Percentiles rank a stretch among this genome's conserved stretches.
Evolutionary conservation across 2,797 vertebrate species (phyloP).

Genomic region (Nannoperca obscura): DNA sequence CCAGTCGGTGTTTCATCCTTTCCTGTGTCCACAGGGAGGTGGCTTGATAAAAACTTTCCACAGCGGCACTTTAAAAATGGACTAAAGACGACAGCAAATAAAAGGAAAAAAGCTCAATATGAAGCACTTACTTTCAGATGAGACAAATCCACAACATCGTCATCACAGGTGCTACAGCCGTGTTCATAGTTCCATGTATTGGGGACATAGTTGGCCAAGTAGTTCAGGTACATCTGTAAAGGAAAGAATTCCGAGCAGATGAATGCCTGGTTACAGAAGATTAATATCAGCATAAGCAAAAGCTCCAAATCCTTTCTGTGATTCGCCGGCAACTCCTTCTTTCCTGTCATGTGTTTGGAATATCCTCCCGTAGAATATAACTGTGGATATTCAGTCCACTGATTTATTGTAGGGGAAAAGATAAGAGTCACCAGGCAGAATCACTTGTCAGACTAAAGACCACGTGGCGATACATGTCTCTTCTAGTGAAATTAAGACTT

Average conservation of each 20-base stretch:
- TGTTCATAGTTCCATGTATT: conserved; percentile 94
- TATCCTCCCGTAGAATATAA: neutral
- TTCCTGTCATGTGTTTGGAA: conserved; percentile 1
- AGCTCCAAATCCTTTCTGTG: neutral
- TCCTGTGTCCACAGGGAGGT: conserved; percentile 36
- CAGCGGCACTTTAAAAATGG: conserved; percentile 32
- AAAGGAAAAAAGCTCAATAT: conserved; percentile 40
- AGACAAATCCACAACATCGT: conserved; percentile 89
- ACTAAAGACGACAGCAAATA: conserved; percentile 31
- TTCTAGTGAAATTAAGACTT: conserved; percentile 28
- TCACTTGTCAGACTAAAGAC: conserved; percentile 33
- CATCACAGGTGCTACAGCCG: conserved; percentile 91
- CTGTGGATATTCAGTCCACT: neutral
- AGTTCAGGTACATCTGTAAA: conserved; percentile 93
- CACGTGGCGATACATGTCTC: conserved; percentile 31
- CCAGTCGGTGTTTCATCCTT: conserved; percentile 43
- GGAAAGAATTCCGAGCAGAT: conserved; percentile 44
- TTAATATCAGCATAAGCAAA: neutral
- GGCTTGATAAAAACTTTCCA: conserved; percentile 47
- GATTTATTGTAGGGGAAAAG: conserved; percentile 18
- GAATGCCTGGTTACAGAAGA: conserved; percentile 1
- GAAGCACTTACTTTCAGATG: conserved; percentile 86
- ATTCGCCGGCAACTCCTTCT: neutral
- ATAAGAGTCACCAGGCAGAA: conserved; percentile 12
- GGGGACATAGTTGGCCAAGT: conserved; percentile 96